Percentiles rank a stretch among this genome's conserved stretches.
Evolutionary conservation across 2,888 invertebrate genomes (phyloP).

Genomic region (Argyra leucocephala): DNA sequence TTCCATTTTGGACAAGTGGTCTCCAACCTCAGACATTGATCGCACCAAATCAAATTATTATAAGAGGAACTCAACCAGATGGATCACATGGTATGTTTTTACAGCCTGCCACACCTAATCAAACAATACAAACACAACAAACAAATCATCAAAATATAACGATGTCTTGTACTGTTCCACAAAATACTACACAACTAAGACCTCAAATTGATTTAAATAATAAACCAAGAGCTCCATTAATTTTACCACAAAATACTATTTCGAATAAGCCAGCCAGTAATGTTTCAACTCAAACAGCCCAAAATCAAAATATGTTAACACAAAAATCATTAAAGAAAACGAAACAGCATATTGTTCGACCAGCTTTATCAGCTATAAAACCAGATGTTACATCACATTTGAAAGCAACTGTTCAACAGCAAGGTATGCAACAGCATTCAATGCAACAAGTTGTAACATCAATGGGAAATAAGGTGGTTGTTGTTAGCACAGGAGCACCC

Average conservation of each 20-base stretch:
- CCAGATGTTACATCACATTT: slow-evolving; percentile 39
- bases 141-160: slow-evolving; percentile 50
- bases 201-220: slow-evolving; percentile 45
- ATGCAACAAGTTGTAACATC: slow-evolving; percentile 46
- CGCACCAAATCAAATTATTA: slow-evolving; percentile 70
- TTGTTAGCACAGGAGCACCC: slow-evolving; percentile 42
- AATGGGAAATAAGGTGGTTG: slow-evolving; percentile 46
- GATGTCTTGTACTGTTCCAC: slow-evolving; percentile 39
- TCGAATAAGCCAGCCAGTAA: slow-evolving; percentile 68
- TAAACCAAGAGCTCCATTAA: slow-evolving; percentile 41
- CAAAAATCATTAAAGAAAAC: slow-evolving; percentile 57
- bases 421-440: slow-evolving; percentile 39
- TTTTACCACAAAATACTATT: slow-evolving; percentile 51
- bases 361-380: slow-evolving; percentile 54
- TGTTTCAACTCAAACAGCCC: slow-evolving; percentile 72
- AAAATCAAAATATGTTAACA: slow-evolving; percentile 41
- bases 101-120: slow-evolving; percentile 51
- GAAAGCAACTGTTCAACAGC: slow-evolving; percentile 40
- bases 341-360: slow-evolving; percentile 57
- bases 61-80: slow-evolving; percentile 66
- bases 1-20: slow-evolving; percentile 65
- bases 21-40: slow-evolving; percentile 60
- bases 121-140: slow-evolving; percentile 51
- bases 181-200: slow-evolving; percentile 44
- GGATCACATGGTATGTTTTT: slow-evolving; percentile 68